A percentile compares a stretch with the other conserved stretches of the same genome.
phyloP scores from a whole-genome alignment of 2,888 invertebrate species.

The Terebella lapidaria region DNA sequence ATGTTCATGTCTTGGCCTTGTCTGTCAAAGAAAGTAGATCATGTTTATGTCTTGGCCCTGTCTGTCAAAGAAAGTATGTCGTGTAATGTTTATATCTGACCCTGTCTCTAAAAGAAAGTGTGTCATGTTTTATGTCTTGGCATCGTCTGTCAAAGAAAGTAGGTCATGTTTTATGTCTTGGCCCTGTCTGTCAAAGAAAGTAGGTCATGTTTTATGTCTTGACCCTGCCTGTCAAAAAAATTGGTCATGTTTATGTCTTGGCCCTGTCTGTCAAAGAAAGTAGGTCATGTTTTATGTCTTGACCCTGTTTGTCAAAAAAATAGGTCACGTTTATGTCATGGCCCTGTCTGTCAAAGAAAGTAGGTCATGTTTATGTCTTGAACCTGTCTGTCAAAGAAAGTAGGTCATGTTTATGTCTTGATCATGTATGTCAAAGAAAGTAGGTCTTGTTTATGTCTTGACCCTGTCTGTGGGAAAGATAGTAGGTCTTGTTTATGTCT shows the following conservation, averaged over 20 bases:
- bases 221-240: slow-evolving; percentile 91
- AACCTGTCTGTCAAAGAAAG: slow-evolving; percentile 92
- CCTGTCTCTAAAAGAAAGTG: slow-evolving; percentile 89
- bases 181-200: not conserved
- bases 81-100: slow-evolving; percentile 84
- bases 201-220: slow-evolving; percentile 94
- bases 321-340: slow-evolving; percentile 66
- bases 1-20: slow-evolving; percentile 92
- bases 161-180: slow-evolving; percentile 23
- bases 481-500: slow-evolving; percentile 76
- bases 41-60: slow-evolving; percentile 88
- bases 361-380: slow-evolving; percentile 75
- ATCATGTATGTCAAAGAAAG: slow-evolving; percentile 92
- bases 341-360: slow-evolving; percentile 92
- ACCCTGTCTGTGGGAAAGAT: slow-evolving; percentile 88
- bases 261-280: not conserved
- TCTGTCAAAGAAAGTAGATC: slow-evolving; percentile 80
- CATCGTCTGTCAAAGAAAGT: slow-evolving; percentile 91
- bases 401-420: slow-evolving; percentile 75
- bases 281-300: slow-evolving; percentile 94
- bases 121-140: slow-evolving; percentile 96
- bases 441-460: slow-evolving; percentile 75
- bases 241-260: slow-evolving; percentile 51
- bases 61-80: slow-evolving; percentile 80
- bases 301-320: slow-evolving; percentile 91